A percentile compares a stretch with the other conserved stretches of the same genome.
These are phyloP conservation scores for Scrobipalpa atriplicella DNA, from an alignment of 2,888 invertebrate species.

Conservation along the genomic window DNA sequence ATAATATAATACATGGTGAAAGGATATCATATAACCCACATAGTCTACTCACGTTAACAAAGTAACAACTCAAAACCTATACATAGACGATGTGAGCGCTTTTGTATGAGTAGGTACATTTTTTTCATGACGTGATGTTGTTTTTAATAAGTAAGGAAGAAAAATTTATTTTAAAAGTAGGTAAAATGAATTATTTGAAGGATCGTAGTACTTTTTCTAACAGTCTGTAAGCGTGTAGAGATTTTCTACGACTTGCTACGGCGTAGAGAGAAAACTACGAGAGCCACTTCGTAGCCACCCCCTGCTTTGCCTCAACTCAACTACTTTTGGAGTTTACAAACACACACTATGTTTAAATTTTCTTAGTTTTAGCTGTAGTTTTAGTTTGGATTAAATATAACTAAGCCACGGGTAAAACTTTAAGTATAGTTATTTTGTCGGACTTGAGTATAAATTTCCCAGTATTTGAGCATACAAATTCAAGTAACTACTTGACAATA, in stretches of 20 bases:
- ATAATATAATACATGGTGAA: neutral
- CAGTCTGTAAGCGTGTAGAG: neutral
- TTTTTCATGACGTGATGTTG: too few relatives aligned
- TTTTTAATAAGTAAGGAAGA: too few relatives aligned
- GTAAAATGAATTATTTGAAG: too few relatives aligned
- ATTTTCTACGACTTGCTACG: constrained; percentile 1
- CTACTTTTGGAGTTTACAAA: neutral
- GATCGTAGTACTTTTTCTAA: neutral
- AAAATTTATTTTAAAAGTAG: too few relatives aligned
- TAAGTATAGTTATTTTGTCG: neutral
- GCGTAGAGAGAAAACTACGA: constrained; percentile 4
- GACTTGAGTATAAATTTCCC: neutral
- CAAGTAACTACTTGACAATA: too few relatives aligned
- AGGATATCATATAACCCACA: neutral
- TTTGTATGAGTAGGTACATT: too few relatives aligned
- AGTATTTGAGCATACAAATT: too few relatives aligned
- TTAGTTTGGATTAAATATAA: constrained; percentile 2
- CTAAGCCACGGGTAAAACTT: neutral
- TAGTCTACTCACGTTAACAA: too few relatives aligned
- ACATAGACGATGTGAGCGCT: too few relatives aligned
- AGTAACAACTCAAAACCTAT: too few relatives aligned
- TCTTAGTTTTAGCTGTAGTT: constrained; percentile 1
- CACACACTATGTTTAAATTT: neutral
- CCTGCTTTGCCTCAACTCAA: neutral
- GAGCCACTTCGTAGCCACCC: neutral